A percentile compares a stretch with the other conserved stretches of the same genome.
Evolutionary conservation across 2,113 vertebrate species (phyloP).

Genomic region (Aldabrachelys gigantea): DNA sequence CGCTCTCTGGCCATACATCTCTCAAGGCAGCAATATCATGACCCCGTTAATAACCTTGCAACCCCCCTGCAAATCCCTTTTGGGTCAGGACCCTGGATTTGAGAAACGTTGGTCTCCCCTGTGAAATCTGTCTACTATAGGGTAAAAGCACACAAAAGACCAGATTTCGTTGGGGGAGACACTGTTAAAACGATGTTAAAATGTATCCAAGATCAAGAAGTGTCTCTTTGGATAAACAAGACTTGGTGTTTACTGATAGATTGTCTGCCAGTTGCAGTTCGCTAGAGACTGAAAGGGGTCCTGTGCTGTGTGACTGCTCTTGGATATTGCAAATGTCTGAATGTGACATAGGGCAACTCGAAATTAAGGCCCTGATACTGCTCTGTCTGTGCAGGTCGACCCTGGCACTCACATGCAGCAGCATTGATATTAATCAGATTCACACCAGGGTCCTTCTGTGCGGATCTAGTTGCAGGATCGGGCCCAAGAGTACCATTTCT

Average conservation of each 20-base stretch:
- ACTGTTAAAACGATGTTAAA: rapidly evolving
- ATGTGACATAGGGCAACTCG: neutral
- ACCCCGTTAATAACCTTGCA: too few relatives aligned
- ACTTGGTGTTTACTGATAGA: neutral
- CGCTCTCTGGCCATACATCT: too few relatives aligned
- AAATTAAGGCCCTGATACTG: neutral
- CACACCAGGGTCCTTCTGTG: neutral
- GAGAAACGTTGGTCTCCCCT: too few relatives aligned
- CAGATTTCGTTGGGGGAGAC: neutral
- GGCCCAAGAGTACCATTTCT: neutral
- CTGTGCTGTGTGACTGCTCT: neutral
- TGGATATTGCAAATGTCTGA: neutral
- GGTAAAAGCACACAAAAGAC: too few relatives aligned
- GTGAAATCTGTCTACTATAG: too few relatives aligned
- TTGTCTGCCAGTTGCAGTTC: neutral
- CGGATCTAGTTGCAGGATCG: neutral
- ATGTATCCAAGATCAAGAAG: neutral
- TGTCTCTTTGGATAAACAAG: neutral
- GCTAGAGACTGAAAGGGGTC: neutral
- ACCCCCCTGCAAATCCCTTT: too few relatives aligned
- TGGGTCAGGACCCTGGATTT: too few relatives aligned
- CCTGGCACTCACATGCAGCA: neutral
- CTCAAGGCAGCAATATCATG: too few relatives aligned
- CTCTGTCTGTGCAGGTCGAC: rapidly evolving
- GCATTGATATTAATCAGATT: rapidly evolving